These are phyloP conservation scores for Dichetophora obliterata DNA, from an alignment of 2,888 invertebrate species.

Conservation along the genomic window DNA sequence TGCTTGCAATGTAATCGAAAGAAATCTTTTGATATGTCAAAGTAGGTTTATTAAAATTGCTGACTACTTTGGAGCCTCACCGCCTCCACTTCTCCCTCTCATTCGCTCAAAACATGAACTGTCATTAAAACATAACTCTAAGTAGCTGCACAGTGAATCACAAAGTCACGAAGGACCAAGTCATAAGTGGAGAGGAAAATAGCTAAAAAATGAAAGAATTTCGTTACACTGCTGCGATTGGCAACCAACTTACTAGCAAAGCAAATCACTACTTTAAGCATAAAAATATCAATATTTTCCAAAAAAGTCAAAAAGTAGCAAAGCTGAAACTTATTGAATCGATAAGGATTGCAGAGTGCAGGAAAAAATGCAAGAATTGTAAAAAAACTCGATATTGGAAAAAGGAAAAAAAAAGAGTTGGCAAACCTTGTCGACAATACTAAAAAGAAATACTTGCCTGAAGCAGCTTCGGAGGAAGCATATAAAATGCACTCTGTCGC, in stretches of 20 bases:
- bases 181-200: not conserved
- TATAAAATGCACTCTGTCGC: too few species aligned
- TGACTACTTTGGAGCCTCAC: too few species aligned
- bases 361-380: not conserved
- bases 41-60: too few species aligned
- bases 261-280: not conserved
- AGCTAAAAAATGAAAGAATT: not conserved
- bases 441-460: too few species aligned
- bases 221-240: not conserved
- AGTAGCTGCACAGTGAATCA: not conserved
- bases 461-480: too few species aligned
- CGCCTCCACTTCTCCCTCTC: too few species aligned
- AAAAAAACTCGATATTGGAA: not conserved
- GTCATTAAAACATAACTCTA: too few species aligned
- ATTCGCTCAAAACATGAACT: too few species aligned
- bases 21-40: too few species aligned
- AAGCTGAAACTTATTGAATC: not conserved
- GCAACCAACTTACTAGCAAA: not conserved
- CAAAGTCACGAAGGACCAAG: not conserved
- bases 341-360: not conserved
- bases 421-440: too few species aligned
- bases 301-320: not conserved
- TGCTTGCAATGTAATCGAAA: too few species aligned
- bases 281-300: not conserved
- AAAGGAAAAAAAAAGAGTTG: not conserved